Base-by-base conservation (phyloP, 2,888 invertebrate species). In the Acronicta aceris region DNA sequence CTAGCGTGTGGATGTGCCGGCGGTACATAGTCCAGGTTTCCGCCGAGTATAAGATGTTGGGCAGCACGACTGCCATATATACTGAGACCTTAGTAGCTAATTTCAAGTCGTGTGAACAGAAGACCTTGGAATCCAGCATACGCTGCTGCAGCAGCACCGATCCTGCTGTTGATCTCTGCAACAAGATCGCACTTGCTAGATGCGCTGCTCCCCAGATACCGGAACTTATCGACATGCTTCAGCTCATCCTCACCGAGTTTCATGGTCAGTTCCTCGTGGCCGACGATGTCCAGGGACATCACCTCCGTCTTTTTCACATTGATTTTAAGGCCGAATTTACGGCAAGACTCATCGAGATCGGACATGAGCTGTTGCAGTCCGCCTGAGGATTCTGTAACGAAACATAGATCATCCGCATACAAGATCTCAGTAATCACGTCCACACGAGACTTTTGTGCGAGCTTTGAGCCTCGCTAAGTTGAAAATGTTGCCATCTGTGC, bases 341-440 rank as follows among this genome's bases (percentile, higher is more conserved):
- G n/a, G n/a, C n/a, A n/a, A n/a, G n/a, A n/a, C n/a, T n/a, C n/a
- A n/a, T n/a, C n/a, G n/a, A n/a, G n/a, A n/a, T n/a, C n/a, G n/a
- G n/a, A n/a, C n/a, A n/a, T n/a, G n/a, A n/a, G n/a, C n/a, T n/a
- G n/a, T n/a, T n/a, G n/a, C n/a, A n/a, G n/a, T n/a, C n/a, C n/a
- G n/a, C n/a, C n/a, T n/a, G n/a, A n/a, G n/a, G n/a, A n/a, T n/a
- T n/a, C n/a, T n/a, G n/a, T n/a, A n/a, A n/a, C n/a, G n/a, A n/a
- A n/a, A n/a, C n/a, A n/a, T n/a, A n/a, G n/a, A n/a, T 66, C 66
- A 30, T 70, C 68, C 0, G 72, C 70, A 55, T 72, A 71, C 49
- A 65, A 55, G 13, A 69, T 63, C 40, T 71, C 65, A 1, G 62
- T 48, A 10, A 71, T 58, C 25, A 51, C 0, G 5, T 50, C 42